Base-by-base conservation (phyloP, 30 jellyfish, hydroid and myxozoan genomes). In the Aurelia sp. region DNA sequence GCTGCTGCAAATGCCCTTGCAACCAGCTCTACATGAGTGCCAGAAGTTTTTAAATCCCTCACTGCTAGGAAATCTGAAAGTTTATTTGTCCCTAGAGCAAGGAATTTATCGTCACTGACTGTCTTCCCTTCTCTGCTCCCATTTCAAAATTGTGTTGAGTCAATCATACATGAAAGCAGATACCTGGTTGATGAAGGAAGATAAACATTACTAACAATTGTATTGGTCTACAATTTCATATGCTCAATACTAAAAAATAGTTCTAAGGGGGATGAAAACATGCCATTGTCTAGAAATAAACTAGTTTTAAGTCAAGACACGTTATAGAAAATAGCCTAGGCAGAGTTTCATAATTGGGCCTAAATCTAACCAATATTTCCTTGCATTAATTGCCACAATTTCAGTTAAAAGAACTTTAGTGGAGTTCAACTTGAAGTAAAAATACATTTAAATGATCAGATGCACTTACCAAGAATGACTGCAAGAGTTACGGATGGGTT, bases 1-100 rank as follows among this genome's bases (percentile, higher is more conserved):
- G 57, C 72, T 80, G 86, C 90, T 61, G 89, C 72, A 80, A 80
- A 80, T 35, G 90, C 88, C 31, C 90, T 80, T 35, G 88, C 90
- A 62, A 80, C 90, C 58, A 80, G 72, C 86, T 80, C 86, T 50
- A 80, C 90, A 27, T 40, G 66, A 16, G 82, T 65, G 30, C 90
- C 90, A 18, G 90, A 61, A 13, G 90, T 62, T 57, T 68, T 80
- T 30, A 80, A 52, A 35, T 80, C 90, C n/a, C 88, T 82, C 30
- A 80, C 90, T 19, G 90, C 53, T 66, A 80, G 72, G 63, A 55
- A 77, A 61, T 65, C 60, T 47, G 82, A 47, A 21, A 77, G 60
- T 48, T 60, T 62, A 30, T 74, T 74, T 33, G 61, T 60, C 47
- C 70, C 57, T 0, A 77, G 60, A 55, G 62, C 77, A 21, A 77